A percentile compares a stretch with the other conserved stretches of the same genome.
These are phyloP conservation scores for Helicoverpa armigera DNA, from an alignment of 1,140 invertebrate genomes.

Conservation along the genomic window DNA sequence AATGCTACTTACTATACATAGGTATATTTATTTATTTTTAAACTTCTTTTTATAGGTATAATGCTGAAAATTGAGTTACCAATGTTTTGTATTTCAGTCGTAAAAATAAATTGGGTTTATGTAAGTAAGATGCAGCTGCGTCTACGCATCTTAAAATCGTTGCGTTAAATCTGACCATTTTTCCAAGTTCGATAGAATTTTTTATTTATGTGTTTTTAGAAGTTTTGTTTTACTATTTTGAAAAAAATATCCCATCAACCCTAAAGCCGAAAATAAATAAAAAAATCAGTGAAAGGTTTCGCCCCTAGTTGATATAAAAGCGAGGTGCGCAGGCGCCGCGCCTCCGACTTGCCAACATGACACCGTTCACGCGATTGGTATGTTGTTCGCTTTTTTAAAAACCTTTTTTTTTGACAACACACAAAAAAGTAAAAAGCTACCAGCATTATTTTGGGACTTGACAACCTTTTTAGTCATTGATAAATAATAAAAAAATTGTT, in stretches of 20 bases:
- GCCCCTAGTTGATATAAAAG: conserved; percentile 76
- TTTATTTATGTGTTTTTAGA: not conserved
- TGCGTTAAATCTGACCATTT: not conserved
- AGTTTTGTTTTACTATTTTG: not conserved
- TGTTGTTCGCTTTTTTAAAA: conserved; percentile 60
- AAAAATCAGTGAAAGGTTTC: conserved; percentile 76
- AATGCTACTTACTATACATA: not conserved
- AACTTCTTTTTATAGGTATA: not conserved
- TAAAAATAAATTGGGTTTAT: conserved; percentile 8
- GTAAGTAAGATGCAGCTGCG: not conserved
- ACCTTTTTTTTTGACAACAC: conserved; percentile 26
- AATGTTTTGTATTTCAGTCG: not conserved
- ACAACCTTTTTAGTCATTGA: no score
- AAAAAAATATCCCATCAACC: conserved; percentile 52
- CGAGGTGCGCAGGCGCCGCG: conserved; percentile 68
- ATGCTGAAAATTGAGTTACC: not conserved
- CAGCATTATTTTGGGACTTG: not conserved
- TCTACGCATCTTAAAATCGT: not conserved
- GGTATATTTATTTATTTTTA: conserved; percentile 1
- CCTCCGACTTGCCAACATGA: conserved; percentile 81
- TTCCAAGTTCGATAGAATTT: not conserved
- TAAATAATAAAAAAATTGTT: not conserved
- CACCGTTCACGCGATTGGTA: conserved; percentile 80
- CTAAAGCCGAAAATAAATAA: conserved; percentile 59
- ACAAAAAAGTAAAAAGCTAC: not conserved